Evolutionary conservation across 2,113 vertebrate species (phyloP), one percentile per base, ranked within the genome.

Genomic region (Hemibagrus wyckioides): DNA sequence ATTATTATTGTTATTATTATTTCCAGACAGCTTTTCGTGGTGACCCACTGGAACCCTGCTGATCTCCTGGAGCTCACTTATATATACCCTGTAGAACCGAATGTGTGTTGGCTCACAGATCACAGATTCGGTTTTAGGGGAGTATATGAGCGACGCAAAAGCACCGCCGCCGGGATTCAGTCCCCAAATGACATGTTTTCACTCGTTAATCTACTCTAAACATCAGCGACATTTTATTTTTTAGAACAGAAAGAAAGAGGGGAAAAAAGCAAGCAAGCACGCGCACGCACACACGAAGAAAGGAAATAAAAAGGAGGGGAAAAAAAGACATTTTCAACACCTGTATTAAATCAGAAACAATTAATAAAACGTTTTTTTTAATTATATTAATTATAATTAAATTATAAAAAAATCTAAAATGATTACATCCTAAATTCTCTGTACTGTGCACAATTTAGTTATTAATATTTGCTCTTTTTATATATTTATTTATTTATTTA

Each of bases 81-180:
- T 96, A 96, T 96, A 94, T 96, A 97, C 96, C 96, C 96, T 97
- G 97, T 96, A 96, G 96, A 96, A 96, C 95, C 95, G 96, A 97
- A 96, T 96, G 96, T 97, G 96, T 96, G 96, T 96, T 86, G 94
- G 96, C 86, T 94, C 95, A 94, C 93, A 96, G 96, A 96, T 99
- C 98, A 99, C 98, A 99, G 97, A 99, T 99, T 99, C 98, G 97
- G 97, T 99, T 98, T 97, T 99, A 99, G 98, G 98, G 98, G 98
- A 99, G 97, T 98, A 99, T 98, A 97, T 99, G 97, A 97, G 97
- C 97, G 98, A 99, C 98, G 97, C 97, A 99, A 98, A 98, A 96
- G 97, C 98, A 95, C 97, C 98, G 96, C 93, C 81, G 28, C 44
- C 25, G 23, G 28, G 36, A 28, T 23, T 33, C 5, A 30, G 14